phyloP scores from a whole-genome alignment of 2,797 vertebrate species.

The Morus bassanus region DNA sequence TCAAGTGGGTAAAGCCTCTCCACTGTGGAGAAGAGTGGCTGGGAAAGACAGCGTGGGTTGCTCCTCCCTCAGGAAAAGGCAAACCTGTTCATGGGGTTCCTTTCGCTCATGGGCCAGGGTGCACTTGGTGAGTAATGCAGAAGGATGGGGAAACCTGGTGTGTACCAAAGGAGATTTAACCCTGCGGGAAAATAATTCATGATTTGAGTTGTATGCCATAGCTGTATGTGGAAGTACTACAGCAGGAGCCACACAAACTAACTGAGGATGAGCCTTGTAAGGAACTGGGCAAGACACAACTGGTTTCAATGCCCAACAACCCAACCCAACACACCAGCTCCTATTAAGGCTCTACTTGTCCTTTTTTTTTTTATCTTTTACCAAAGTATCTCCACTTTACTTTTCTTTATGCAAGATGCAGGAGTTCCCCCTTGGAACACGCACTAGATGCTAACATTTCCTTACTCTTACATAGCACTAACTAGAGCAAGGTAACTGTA shows the following conservation, averaged over 20 bases:
- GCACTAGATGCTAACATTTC: neutral
- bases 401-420: neutral
- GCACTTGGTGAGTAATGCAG: neutral
- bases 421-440: neutral
- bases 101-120: neutral
- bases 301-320: neutral
- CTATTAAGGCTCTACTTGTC: neutral
- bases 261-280: neutral
- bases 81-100: neutral
- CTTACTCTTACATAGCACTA: neutral
- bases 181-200: neutral
- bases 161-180: neutral
- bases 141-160: neutral
- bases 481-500: neutral
- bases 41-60: neutral
- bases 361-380: neutral
- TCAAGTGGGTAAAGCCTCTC: neutral
- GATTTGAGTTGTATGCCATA: neutral
- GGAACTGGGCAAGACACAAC: neutral
- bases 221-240: neutral
- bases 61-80: neutral
- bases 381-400: neutral
- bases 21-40: neutral
- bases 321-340: neutral
- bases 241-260: neutral